A percentile compares a stretch with the other conserved stretches of the same genome.
phyloP scores from a whole-genome alignment of 2,888 invertebrate genomes.

The Pollenia labialis region DNA sequence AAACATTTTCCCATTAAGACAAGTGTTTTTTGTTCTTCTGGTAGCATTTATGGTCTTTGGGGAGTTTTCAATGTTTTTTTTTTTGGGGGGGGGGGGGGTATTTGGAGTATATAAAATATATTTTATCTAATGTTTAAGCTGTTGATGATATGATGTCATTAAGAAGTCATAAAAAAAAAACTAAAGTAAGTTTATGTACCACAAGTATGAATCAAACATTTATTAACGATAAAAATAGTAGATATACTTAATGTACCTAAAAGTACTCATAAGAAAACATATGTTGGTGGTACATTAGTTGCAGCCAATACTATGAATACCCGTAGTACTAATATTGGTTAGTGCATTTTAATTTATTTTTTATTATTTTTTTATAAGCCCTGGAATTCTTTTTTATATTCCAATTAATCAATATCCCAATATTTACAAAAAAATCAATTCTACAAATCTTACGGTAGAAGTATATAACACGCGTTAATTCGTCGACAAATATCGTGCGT shows the following conservation, averaged over 20 bases:
- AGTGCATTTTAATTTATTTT: background rate
- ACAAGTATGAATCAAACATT: constrained; percentile 34
- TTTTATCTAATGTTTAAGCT: constrained; percentile 63
- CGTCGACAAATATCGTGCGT: too few species aligned
- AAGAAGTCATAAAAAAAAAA: constrained; percentile 71
- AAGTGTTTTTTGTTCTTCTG: constrained; percentile 62
- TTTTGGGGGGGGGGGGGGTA: background rate
- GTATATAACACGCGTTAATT: too few species aligned
- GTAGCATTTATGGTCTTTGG: constrained; percentile 69
- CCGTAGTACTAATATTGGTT: background rate
- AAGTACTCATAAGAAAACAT: background rate
- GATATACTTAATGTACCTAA: background rate
- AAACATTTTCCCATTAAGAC: constrained; percentile 58
- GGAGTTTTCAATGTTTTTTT: constrained; percentile 59
- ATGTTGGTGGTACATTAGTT: constrained; percentile 17
- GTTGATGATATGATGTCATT: constrained; percentile 74
- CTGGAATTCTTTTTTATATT: too few species aligned
- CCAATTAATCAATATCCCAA: too few species aligned
- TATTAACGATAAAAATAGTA: constrained; percentile 48
- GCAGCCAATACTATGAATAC: background rate
- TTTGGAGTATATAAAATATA: constrained; percentile 18
- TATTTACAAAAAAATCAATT: too few species aligned
- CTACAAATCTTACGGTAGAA: too few species aligned
- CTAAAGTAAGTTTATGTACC: constrained; percentile 17
- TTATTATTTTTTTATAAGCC: background rate